Evolutionary conservation across 2,888 invertebrate species (phyloP).

Genomic region (Aporophyla nigra): DNA sequence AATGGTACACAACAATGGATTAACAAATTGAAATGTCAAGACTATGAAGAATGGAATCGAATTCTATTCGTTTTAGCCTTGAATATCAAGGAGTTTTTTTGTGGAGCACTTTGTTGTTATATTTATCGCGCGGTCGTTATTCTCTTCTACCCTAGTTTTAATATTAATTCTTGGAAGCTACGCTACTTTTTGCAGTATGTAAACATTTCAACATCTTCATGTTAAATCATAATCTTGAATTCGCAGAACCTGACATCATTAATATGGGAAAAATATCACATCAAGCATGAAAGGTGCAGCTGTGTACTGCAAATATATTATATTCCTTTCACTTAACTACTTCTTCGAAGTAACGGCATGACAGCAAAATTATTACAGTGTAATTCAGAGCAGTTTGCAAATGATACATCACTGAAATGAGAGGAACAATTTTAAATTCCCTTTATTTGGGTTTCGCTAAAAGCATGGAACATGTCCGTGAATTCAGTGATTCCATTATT

Average conservation of each 20-base stretch:
- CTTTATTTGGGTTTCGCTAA: slow-evolving; percentile 4
- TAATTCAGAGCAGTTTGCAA: background rate
- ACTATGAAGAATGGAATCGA: slow-evolving; percentile 60
- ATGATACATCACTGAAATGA: background rate
- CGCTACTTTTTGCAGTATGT: slow-evolving; percentile 34
- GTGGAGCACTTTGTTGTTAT: slow-evolving; percentile 29
- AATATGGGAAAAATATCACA: slow-evolving; percentile 31
- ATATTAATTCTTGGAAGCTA: slow-evolving; percentile 13
- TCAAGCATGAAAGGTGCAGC: slow-evolving; percentile 13
- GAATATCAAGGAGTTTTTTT: slow-evolving; percentile 36
- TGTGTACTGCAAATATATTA: slow-evolving; percentile 16
- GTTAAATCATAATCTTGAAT: slow-evolving; percentile 39
- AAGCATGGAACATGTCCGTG: slow-evolving; percentile 15
- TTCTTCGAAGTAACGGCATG: slow-evolving; percentile 9
- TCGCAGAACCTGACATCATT: slow-evolving; percentile 43
- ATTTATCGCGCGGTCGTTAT: slow-evolving; percentile 14
- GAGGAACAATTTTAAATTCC: background rate
- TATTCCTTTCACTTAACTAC: slow-evolving; percentile 33
- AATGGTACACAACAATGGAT: slow-evolving; percentile 64
- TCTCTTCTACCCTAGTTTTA: slow-evolving; percentile 22
- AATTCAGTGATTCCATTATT: slow-evolving; percentile 36
- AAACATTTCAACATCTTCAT: slow-evolving; percentile 30
- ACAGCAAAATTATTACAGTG: slow-evolving; percentile 13
- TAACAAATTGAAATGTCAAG: slow-evolving; percentile 68
- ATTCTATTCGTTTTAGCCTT: slow-evolving; percentile 53